Evolutionary conservation across 1,140 invertebrate species (phyloP).

Genomic region (Metaphire vulgaris): DNA sequence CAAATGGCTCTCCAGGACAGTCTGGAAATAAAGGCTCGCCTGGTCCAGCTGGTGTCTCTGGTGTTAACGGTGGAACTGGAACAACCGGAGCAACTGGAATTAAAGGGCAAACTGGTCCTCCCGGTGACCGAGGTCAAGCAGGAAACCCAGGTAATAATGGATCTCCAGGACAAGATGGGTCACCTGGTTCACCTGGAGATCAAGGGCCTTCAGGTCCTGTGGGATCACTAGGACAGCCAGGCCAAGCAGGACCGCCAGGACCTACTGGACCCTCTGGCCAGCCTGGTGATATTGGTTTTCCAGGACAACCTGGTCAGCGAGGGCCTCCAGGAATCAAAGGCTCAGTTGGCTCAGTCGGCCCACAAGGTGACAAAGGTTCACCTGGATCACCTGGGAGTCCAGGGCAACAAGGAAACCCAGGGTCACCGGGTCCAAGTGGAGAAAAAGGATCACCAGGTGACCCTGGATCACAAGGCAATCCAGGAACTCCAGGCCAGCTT

Average conservation of each 20-base stretch:
- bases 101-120: background rate
- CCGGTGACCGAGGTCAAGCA: background rate
- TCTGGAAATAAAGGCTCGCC: background rate
- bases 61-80: background rate
- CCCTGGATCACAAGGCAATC: background rate
- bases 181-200: constrained; percentile 12
- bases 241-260: constrained; percentile 7
- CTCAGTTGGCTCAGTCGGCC: background rate
- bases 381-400: constrained; percentile 12
- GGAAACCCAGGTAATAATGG: background rate
- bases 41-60: constrained; percentile 10
- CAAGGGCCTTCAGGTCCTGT: constrained; percentile 7
- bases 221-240: constrained; percentile 8
- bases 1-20: constrained; percentile 11
- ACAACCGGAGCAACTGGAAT: background rate
- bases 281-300: background rate
- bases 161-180: background rate
- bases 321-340: constrained; percentile 14
- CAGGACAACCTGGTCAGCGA: constrained; percentile 7
- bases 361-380: constrained; percentile 1
- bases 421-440: constrained; percentile 11
- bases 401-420: constrained; percentile 4
- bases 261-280: background rate
- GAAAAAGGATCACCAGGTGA: constrained; percentile 19
- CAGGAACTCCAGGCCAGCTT: background rate